Evolutionary conservation across 2,888 invertebrate species (phyloP), one percentile per base, ranked within the genome.

Genomic region (Tetranychus piercei): DNA sequence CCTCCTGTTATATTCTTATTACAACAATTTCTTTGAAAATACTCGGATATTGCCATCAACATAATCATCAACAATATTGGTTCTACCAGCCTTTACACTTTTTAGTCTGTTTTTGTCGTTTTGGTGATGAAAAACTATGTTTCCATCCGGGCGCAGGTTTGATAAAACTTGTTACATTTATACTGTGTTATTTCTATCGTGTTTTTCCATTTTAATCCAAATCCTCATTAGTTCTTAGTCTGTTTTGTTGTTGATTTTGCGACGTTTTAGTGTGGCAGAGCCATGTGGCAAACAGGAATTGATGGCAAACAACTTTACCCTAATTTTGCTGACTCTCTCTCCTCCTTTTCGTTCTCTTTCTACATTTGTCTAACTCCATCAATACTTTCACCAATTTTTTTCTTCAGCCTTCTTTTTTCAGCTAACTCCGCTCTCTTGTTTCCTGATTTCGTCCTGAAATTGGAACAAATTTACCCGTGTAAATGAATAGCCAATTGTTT

Each of bases 331-430:
- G n/a, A n/a, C 20, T 73, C 15, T 44, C 20, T 20, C 34, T 22
- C 55, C 64, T 73, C 73, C 5, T 45, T 67, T 20, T 73, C 45
- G 11, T 64, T 67, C 45, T 69, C 34, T 73, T 15, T 22, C 67
- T 67, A 9, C n/a, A 18, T 67, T n/a, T 67, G 8, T 70, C 45
- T 44, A 5, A 55, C 55, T 55, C 15, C 11, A 55, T 6, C 55
- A 55, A 55, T 55, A 55, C 55, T 55, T 55, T 55, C 55, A 55
- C 55, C 55, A 55, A 55, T 55, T 69, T 69, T 22, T 23, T 69
- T 71, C 34, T 71, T 22, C 43, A 15, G 22, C 22, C 15, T 71
- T 20, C 22, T 23, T 34, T 71, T 71, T 43, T 23, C 43, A 1
- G 8, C 11, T 15, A 34, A 34, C 22, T 18, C 18, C 43, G 23